Evolutionary conservation across 2,888 invertebrate species (phyloP).

Genomic region (Ptychoptera contaminata): DNA sequence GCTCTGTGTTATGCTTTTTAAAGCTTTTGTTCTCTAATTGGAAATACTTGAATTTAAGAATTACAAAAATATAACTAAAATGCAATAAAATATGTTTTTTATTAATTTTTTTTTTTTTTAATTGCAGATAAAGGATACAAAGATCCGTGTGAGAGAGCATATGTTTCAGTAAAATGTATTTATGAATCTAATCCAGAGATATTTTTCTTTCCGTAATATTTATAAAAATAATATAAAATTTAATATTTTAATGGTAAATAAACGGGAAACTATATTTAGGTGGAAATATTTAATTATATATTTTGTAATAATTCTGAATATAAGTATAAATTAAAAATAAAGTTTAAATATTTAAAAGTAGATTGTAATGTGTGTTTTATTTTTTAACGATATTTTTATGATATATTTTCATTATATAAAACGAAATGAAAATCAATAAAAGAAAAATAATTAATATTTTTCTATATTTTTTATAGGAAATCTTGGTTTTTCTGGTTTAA

Average conservation of each 20-base stretch:
- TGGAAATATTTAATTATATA: background rate
- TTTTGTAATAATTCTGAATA: background rate
- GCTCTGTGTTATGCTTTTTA: background rate
- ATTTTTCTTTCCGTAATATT: conserved; percentile 22
- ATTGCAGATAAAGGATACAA: conserved; percentile 21
- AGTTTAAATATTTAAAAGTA: too few species aligned
- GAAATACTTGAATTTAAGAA: background rate
- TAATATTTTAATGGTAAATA: background rate
- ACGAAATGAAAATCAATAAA: background rate
- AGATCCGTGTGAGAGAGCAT: conserved; percentile 22
- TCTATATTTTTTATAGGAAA: background rate
- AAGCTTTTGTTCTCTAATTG: background rate
- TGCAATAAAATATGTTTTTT: background rate
- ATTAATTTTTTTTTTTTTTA: background rate
- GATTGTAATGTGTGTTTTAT: too few species aligned
- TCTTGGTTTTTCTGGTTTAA: conserved; percentile 21
- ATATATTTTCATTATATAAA: background rate
- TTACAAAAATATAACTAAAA: too few species aligned
- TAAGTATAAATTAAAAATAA: background rate
- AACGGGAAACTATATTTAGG: background rate
- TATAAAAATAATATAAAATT: background rate
- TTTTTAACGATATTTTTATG: too few species aligned
- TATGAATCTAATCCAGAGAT: conserved; percentile 18
- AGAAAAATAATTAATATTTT: background rate
- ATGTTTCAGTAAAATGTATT: conserved; percentile 21